Base-by-base conservation (phyloP, 2,113 vertebrate genomes). In the Dipodomys ordii region DNA sequence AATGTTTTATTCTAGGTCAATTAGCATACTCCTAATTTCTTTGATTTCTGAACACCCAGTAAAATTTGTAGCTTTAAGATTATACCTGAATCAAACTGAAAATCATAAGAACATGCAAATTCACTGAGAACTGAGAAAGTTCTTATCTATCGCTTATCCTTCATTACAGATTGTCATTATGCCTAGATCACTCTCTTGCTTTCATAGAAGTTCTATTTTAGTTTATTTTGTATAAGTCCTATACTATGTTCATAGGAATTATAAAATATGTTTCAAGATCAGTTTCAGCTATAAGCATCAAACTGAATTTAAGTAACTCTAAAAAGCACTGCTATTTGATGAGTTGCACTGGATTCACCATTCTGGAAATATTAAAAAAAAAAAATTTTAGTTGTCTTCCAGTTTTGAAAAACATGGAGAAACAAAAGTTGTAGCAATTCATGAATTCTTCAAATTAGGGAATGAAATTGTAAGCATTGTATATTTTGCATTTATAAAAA, bases 11-110 rank as follows among this genome's bases (percentile, higher is more conserved):
- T 39, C 39, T 39, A 39, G 39, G 39, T 39, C 39, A 39, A 39
- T 39, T 39, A 39, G 39, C 39, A 39, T 39, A 39, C 39, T 39
- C 5, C 39, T 39, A 39, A 39, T 39, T 39, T 39, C 39, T 39
- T 39, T 60, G 53, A 92, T 77, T 72, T 11, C 32, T 72, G 13
- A 6, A 60, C 19, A 32, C 8, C 53, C 4, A 0, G 25, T 71
- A 62, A 93, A 91, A 49, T 4, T 12, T 83, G 62, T 83, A 35
- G 23, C 57, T n/a, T 87, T 72, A 35, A 73, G 80, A 87, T 39
- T 68, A 71, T 80, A 35, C 9, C 10, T 72, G 28, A 78, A 67
- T 81, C 22, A 87, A 87, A 96, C 76, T 62, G 4, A 90, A 83
- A 92, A 83, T 72, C 6, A 39, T 80, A 74, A 83, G 2, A 91